Conservation (phyloP, 2,113 vertebrate species). For the Mixornis gularis region DNA sequence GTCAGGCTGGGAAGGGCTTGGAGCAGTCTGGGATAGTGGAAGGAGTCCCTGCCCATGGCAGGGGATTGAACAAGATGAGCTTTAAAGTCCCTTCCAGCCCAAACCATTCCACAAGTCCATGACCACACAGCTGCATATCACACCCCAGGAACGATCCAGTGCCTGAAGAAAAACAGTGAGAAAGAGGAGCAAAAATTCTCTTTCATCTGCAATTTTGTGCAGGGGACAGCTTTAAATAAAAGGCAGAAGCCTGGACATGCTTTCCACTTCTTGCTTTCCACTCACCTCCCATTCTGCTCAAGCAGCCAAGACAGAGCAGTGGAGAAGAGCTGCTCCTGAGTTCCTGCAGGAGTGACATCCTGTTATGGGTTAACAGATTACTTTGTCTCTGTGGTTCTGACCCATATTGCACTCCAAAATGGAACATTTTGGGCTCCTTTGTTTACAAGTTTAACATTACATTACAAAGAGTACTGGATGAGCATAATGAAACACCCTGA, state of each 20-base stretch:
- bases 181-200: background rate
- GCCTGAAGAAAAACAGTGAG: background rate
- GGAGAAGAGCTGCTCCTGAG: background rate
- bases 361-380: background rate
- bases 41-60: background rate
- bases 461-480: background rate
- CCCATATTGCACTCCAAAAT: background rate
- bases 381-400: background rate
- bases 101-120: background rate
- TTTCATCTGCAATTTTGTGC: background rate
- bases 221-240: background rate
- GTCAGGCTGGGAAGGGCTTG: fast-evolving
- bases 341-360: background rate
- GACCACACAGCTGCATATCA: background rate
- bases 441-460: background rate
- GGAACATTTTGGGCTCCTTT: background rate
- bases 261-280: background rate
- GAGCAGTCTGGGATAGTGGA: background rate
- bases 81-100: background rate
- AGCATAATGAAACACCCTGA: background rate
- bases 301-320: background rate
- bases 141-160: background rate
- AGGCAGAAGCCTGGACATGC: background rate
- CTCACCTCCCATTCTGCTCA: fast-evolving
- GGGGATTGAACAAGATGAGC: background rate